A percentile compares a stretch with the other conserved stretches of the same genome.
These are phyloP conservation scores for Taphrorychus bicolor DNA, from an alignment of 2,888 invertebrate species.

Conservation along the genomic window DNA sequence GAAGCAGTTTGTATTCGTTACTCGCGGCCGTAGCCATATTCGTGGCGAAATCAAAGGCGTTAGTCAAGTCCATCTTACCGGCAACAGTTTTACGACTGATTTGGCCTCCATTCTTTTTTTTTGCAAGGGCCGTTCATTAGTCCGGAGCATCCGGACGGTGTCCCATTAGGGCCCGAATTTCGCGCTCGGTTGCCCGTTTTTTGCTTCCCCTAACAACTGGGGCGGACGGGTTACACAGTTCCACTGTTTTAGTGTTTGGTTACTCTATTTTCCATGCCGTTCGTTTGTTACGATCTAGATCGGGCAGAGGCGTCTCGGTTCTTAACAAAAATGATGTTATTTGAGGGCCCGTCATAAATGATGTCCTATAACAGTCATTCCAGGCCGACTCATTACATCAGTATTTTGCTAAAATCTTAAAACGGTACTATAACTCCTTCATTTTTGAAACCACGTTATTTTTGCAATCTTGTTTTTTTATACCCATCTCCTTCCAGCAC, in stretches of 20 bases:
- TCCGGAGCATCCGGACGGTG: constrained; percentile 26
- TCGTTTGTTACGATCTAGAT: constrained; percentile 4
- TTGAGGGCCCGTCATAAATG: too few species aligned
- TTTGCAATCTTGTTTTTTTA: too few species aligned
- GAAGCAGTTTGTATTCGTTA: neutral
- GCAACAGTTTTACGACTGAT: constrained; percentile 8
- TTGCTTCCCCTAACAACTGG: constrained; percentile 24
- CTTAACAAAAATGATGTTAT: too few species aligned
- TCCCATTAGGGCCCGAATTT: constrained; percentile 36
- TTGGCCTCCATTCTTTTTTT: constrained; percentile 17
- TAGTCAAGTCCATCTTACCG: constrained; percentile 5
- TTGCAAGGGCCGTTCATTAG: constrained; percentile 24
- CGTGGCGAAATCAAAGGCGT: neutral
- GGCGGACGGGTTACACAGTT: constrained; percentile 24
- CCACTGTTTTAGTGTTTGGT: constrained; percentile 19
- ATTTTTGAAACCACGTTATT: too few species aligned
- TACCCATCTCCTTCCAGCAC: too few species aligned
- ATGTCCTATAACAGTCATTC: too few species aligned
- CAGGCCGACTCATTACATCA: too few species aligned
- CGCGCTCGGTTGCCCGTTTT: constrained; percentile 30
- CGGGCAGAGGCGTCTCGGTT: neutral
- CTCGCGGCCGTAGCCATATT: neutral
- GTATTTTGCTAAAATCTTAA: too few species aligned
- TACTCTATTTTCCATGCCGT: constrained; percentile 19
- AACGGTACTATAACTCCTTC: too few species aligned